A percentile compares a stretch with the other conserved stretches of the same genome.
Conservation (phyloP, 23 tunicate species). For the Pegea sp. region DNA sequence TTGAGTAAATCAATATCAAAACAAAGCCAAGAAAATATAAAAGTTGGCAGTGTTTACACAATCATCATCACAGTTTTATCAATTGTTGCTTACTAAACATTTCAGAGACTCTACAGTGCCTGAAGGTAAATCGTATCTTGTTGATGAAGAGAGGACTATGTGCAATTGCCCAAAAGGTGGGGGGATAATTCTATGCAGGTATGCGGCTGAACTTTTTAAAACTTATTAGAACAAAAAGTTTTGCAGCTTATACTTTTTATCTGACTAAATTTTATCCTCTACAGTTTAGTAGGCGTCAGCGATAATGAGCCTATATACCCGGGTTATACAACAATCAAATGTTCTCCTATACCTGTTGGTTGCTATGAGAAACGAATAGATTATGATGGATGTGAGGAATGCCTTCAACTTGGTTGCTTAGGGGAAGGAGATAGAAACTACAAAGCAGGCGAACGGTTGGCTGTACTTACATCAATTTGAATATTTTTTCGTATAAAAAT, state of each 20-base stretch:
- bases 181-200: conserved; percentile 77
- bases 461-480: no score
- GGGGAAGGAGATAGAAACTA: conserved; percentile 23
- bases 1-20: no score
- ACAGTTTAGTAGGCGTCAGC: background rate
- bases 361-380: background rate
- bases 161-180: conserved; percentile 87
- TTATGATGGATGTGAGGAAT: conserved; percentile 54
- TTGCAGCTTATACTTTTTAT: background rate
- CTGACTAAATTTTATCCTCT: background rate
- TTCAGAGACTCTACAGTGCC: conserved; percentile 59
- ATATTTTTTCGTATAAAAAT: no score
- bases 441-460: conserved; percentile 36
- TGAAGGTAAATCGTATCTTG: conserved; percentile 59
- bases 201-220: no score
- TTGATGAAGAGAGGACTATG: conserved; percentile 57
- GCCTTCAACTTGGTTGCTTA: conserved; percentile 44
- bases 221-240: no score
- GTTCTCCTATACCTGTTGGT: background rate
- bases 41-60: no score
- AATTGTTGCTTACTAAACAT: background rate
- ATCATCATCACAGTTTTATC: background rate
- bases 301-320: background rate
- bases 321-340: background rate
- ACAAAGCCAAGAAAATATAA: no score